A percentile compares a stretch with the other conserved stretches of the same genome.
Conservation (phyloP, 2,113 vertebrate genomes). For the Anas platyrhynchos region DNA sequence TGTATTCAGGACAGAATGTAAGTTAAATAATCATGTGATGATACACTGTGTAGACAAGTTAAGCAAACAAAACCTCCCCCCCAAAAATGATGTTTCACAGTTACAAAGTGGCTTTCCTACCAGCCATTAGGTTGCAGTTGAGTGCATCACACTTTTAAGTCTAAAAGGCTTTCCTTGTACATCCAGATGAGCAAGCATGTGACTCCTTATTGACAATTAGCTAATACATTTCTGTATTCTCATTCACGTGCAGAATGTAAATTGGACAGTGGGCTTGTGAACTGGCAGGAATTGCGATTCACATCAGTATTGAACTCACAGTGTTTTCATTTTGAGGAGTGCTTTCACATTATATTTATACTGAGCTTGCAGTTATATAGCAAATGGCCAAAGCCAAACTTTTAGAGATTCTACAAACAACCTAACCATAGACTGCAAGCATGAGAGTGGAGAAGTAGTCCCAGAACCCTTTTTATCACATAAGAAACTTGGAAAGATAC, state of each 20-base stretch:
- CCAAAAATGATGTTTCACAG: not conserved
- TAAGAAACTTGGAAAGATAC: not conserved
- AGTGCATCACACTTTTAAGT: not conserved
- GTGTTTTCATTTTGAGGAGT: not conserved
- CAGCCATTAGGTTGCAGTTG: not conserved
- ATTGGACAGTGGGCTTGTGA: not conserved
- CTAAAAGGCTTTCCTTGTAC: not conserved
- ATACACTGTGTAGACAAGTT: not conserved
- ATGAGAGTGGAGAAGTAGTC: not conserved
- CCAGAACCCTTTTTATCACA: not conserved
- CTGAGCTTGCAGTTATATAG: not conserved
- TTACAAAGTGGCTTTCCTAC: not conserved
- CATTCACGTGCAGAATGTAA: not conserved
- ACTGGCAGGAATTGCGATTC: not conserved
- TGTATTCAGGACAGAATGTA: not conserved
- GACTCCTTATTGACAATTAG: not conserved
- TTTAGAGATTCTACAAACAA: not conserved
- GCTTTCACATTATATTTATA: not conserved
- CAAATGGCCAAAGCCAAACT: not conserved
- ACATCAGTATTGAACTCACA: not conserved
- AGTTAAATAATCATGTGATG: not conserved
- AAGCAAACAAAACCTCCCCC: not conserved
- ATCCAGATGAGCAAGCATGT: not conserved
- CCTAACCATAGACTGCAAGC: not conserved
- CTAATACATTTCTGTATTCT: not conserved